Evolutionary conservation across 2,888 invertebrate genomes (phyloP), one percentile per base, ranked within the genome.

Genomic region (Nudaria mundana): DNA sequence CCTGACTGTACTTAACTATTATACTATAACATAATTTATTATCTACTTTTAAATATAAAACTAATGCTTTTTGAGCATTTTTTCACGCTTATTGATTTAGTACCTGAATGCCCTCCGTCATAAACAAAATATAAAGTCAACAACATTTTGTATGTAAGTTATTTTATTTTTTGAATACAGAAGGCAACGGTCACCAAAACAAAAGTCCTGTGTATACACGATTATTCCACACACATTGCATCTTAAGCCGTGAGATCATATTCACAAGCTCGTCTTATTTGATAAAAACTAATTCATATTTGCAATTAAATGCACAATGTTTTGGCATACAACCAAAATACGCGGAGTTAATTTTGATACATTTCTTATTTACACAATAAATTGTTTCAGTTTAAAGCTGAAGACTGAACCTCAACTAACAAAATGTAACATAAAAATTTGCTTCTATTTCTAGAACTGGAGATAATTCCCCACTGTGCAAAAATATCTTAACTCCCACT

Each of bases 31-130:
- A 57, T 58, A 62, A 59, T 69, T 66, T 52, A 63, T 60, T 56
- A 60, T 33, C 59, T 66, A 62, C 37, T 53, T n/a, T 54, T 54
- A 51, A 48, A 58, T 56, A 50, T 42, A 65, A 52, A 66, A 62
- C 52, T 41, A 63, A 64, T 68, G 71, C 68, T 55, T 63, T 28
- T 72, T 71, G 71, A 73, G 72, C 72, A 71, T 65, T 60, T 11
- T 48, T 47, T 41, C 30, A 8, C 30, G 32, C 45, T 38, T 7
- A 38, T 40, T 40, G 45, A 43, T 52, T 58, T 57, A 52, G 53
- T 59, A 45, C 46, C 56, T 51, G 46, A 49, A 40, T 44, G 44
- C 24, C 31, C 23, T 1, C 25, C 11, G 24, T 28, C 1, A 4
- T 13, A 12, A n/a, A 3, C 16, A 12, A 11, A 30, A 4, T n/a